Evolutionary conservation across 2,888 invertebrate species (phyloP).

Genomic region (Drosophila nr. medialis): DNA sequence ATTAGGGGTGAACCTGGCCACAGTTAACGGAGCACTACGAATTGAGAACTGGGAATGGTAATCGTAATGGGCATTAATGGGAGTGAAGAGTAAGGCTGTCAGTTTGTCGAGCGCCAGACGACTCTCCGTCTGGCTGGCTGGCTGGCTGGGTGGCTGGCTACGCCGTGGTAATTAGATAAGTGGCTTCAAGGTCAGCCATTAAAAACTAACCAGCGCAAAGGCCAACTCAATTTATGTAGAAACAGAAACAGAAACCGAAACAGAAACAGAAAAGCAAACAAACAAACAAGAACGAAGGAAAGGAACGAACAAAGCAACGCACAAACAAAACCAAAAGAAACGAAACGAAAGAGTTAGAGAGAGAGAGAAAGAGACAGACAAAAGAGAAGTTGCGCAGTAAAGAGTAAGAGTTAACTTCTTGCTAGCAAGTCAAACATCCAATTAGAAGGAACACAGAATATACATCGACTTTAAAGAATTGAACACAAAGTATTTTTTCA

Average conservation of each 20-base stretch:
- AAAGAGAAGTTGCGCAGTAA: slow-evolving; percentile 25
- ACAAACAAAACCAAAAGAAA: slow-evolving; percentile 17
- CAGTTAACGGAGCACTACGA: neutral
- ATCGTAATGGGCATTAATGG: neutral
- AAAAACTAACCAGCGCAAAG: slow-evolving; percentile 57
- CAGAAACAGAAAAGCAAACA: slow-evolving; percentile 10
- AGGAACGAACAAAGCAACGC: slow-evolving; percentile 37
- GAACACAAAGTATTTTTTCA: slow-evolving; percentile 50
- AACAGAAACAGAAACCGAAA: slow-evolving; percentile 35
- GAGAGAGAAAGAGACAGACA: slow-evolving; percentile 1
- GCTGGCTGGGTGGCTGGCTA: slow-evolving; percentile 52
- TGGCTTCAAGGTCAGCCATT: slow-evolving; percentile 70
- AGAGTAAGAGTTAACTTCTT: slow-evolving; percentile 58
- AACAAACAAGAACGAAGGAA: slow-evolving; percentile 30
- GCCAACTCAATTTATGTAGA: slow-evolving; percentile 29
- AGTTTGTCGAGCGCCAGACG: slow-evolving; percentile 40
- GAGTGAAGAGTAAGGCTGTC: slow-evolving; percentile 21
- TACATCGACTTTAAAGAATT: slow-evolving; percentile 65
- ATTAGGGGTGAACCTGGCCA: slow-evolving; percentile 1
- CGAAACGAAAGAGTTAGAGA: slow-evolving; percentile 25
- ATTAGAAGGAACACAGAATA: slow-evolving; percentile 71
- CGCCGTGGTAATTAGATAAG: slow-evolving; percentile 70
- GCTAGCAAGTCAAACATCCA: slow-evolving; percentile 80
- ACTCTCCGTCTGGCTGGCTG: slow-evolving; percentile 56
- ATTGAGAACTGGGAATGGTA: slow-evolving; percentile 8